These are phyloP conservation scores for Cololabis saira DNA, from an alignment of 2,113 vertebrate species.

Conservation along the genomic window DNA sequence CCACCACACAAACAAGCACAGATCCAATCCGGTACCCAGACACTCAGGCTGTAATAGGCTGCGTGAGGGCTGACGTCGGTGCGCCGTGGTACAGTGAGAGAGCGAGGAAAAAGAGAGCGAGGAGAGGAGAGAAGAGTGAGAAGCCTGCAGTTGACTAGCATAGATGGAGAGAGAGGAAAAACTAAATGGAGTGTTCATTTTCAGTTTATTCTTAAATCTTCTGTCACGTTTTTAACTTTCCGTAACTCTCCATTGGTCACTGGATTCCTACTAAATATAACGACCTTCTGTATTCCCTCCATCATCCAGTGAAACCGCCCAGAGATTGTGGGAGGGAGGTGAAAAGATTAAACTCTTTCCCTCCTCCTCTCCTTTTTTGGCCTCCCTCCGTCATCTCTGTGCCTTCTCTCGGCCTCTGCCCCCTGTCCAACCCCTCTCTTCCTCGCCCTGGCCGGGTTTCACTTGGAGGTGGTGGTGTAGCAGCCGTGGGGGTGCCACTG, in stretches of 20 bases:
- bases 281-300: constrained; percentile 9
- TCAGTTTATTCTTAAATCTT: neutral
- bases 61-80: constrained; percentile 38
- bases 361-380: constrained; percentile 60
- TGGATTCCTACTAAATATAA: constrained; percentile 33
- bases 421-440: constrained; percentile 68
- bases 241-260: constrained; percentile 26
- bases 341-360: constrained; percentile 29
- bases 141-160: constrained; percentile 28
- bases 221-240: constrained; percentile 34
- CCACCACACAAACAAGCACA: constrained; percentile 39
- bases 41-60: constrained; percentile 27
- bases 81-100: constrained; percentile 30
- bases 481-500: constrained; percentile 80
- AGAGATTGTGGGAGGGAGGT: constrained; percentile 27
- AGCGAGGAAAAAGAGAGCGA: constrained; percentile 27
- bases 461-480: constrained; percentile 77
- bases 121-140: constrained; percentile 19
- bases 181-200: constrained; percentile 32
- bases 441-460: constrained; percentile 65
- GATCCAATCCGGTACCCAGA: constrained; percentile 12
- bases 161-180: constrained; percentile 37
- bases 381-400: constrained; percentile 37
- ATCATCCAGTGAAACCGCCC: constrained; percentile 14
- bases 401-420: constrained; percentile 36